Base-by-base conservation (phyloP, 2,888 invertebrate species). In the Pseudococcus viburni region DNA sequence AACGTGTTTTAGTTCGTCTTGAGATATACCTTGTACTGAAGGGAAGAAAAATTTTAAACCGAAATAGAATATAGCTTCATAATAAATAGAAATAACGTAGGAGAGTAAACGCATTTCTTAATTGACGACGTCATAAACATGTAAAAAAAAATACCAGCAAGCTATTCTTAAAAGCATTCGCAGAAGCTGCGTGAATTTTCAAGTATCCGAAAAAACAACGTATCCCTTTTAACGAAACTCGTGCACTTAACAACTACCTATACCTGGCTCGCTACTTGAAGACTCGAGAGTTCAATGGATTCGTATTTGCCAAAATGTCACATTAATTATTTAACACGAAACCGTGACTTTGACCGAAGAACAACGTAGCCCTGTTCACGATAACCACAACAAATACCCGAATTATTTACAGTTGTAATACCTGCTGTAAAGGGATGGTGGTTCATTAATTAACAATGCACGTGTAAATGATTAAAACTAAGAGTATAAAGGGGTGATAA, bases 201-300 rank as follows among this genome's bases (percentile, higher is more conserved):
- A 64, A 64, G 22, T 64, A 64, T 64, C 22, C 22, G 64, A 64
- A 64, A 64, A 64, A 64, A 64, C 73, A 73, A 33, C 73, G 33
- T 33, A 33, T 33, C 33, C 73, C 33, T 73, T 73, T 73, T 73
- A 73, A 73, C 64, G 22, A 64, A 64, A 64, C 64, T 19, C 64
- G 64, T 73, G 73, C 33, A 33, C 33, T 73, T 33, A 33, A 73
- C 73, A 73, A 73, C 68, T 68, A 33, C 17, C 33, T 33, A 19
- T 33, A 73, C 17, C 73, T 73, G 9, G 4, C 22, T 4, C 12
- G 5, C 33, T 73, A 33, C 17, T 9, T 68, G 11, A 33, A 17
- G 12, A 7, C 11, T 68, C 9, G 4, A 22, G n/a, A 73, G 33
- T 73, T 73, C 73, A 73, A 73, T 73, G 73, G 73, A 33, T 73